Evolutionary conservation across 1,140 invertebrate genomes (phyloP), one percentile per base, ranked within the genome.

Genomic region (Drosophila aff.): DNA sequence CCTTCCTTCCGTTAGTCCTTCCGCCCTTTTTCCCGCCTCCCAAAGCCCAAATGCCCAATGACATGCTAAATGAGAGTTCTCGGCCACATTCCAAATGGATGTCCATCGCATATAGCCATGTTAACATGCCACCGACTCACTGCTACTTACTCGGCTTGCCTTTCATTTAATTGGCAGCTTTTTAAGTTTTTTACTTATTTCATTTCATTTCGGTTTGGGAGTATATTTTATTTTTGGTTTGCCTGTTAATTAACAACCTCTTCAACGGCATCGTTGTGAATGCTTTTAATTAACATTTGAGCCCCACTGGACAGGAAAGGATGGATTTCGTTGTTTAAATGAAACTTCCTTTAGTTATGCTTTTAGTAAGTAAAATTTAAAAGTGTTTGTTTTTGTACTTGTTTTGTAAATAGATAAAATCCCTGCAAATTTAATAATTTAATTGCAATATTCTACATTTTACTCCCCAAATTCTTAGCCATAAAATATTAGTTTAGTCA

Each of bases 211-310:
- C 2, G 33, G 49, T 28, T 60, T 60, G 53, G n/a, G 28, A 47
- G 50, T 47, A 31, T 40, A 40, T 71, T 68, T 46, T 57, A 47
- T 68, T 21, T 65, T 36, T 21, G 46, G 43, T 43, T 28, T 69
- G 26, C 5, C 38, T 26, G 33, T 33, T 40, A 43, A 40, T 58
- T 69, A 73, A 72, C 49, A 46, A 43, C 28, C 38, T 68, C 47
- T 43, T 23, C 28, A 53, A 4, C 33, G 40, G 26, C 4, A 46
- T 38, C 44, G 13, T 38, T 61, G 71, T 28, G 44, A 40, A 28
- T 31, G 68, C 52, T n/a, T 68, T 71, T 71, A 71, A 68, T 71
- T 55, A 68, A 68, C 49, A 47, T 55, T 46, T 66, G 21, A n/a
- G 13, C 3, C 46, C 63, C 9, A 15, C 13, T 13, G 41, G 11